Percentiles rank a stretch among this genome's conserved stretches.
Evolutionary conservation across 37 sponge, comb jelly and placozoan species (phyloP).

Genomic region (Aphrocallistes beatrix): DNA sequence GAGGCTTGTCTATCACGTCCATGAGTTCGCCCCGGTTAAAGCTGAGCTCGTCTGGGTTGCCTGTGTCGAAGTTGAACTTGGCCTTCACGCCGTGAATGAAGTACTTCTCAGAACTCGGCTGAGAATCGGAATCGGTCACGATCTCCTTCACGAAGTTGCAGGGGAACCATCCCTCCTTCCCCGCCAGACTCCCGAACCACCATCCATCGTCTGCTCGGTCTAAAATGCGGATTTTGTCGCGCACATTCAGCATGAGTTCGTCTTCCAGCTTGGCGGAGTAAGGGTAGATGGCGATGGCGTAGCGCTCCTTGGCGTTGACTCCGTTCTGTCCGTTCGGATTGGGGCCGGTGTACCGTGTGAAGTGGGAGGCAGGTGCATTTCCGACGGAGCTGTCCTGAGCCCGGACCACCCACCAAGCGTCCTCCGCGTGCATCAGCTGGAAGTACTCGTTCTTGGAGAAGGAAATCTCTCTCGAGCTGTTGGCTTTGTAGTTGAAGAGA

Average conservation of each 20-base stretch:
- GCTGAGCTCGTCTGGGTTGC: conserved; percentile 9
- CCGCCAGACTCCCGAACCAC: background rate
- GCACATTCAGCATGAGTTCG: background rate
- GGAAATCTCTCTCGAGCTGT: background rate
- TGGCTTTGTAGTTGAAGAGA: background rate
- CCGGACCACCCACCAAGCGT: background rate
- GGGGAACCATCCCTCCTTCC: background rate
- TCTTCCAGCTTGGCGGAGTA: background rate
- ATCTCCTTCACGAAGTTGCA: background rate
- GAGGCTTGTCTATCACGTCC: background rate
- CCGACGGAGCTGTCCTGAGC: background rate
- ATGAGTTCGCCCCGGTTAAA: background rate
- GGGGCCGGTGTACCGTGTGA: background rate
- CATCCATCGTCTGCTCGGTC: conserved; percentile 7
- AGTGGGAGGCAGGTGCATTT: background rate
- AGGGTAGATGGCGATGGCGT: background rate
- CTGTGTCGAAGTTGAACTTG: background rate
- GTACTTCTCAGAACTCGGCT: background rate
- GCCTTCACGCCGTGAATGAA: background rate
- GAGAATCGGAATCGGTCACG: background rate
- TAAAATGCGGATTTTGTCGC: background rate
- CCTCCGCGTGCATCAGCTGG: background rate
- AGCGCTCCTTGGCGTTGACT: background rate
- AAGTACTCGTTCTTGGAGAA: background rate
- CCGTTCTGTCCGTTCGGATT: background rate